Conservation (phyloP, 64 coral and sea anemone genomes). For the Stichodactyla mertensii region DNA sequence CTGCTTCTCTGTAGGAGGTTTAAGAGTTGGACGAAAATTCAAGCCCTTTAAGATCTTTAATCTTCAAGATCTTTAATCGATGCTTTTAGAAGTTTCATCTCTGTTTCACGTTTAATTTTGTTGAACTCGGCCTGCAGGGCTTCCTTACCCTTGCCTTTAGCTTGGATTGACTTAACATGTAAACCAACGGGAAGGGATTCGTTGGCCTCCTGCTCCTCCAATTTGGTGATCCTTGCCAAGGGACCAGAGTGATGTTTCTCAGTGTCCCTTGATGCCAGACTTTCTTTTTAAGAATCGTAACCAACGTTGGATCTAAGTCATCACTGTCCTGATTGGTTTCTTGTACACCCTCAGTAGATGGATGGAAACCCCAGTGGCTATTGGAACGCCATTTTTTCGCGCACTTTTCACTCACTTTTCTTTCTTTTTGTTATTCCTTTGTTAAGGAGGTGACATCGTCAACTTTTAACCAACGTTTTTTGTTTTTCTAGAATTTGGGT, state of each 20-base stretch:
- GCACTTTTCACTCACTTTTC: too few relatives aligned
- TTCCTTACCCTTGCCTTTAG: slow-evolving; percentile 19
- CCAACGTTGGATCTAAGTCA: background rate
- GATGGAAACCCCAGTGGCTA: too few relatives aligned
- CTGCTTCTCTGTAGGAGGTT: too few relatives aligned
- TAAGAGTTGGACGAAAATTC: too few relatives aligned
- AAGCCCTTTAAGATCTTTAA: too few relatives aligned
- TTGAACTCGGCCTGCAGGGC: slow-evolving; percentile 6
- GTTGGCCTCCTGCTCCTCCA: slow-evolving; percentile 9
- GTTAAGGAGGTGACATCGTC: too few relatives aligned
- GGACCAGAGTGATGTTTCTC: background rate
- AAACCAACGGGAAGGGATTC: background rate
- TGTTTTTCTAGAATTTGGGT: too few relatives aligned
- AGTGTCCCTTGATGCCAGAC: background rate
- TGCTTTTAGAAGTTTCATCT: slow-evolving; percentile 15
- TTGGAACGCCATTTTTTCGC: too few relatives aligned
- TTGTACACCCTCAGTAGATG: too few relatives aligned
- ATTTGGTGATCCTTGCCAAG: slow-evolving; percentile 2
- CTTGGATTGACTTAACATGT: slow-evolving; percentile 1
- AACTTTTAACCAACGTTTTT: too few relatives aligned
- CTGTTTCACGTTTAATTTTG: slow-evolving; percentile 2
- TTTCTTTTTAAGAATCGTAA: slow-evolving; percentile 31
- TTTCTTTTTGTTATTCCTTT: too few relatives aligned
- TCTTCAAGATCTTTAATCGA: background rate
- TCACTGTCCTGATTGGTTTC: too few relatives aligned